Conservation (phyloP, 1,140 invertebrate genomes). For the Pseudachorutes palmiensis region DNA sequence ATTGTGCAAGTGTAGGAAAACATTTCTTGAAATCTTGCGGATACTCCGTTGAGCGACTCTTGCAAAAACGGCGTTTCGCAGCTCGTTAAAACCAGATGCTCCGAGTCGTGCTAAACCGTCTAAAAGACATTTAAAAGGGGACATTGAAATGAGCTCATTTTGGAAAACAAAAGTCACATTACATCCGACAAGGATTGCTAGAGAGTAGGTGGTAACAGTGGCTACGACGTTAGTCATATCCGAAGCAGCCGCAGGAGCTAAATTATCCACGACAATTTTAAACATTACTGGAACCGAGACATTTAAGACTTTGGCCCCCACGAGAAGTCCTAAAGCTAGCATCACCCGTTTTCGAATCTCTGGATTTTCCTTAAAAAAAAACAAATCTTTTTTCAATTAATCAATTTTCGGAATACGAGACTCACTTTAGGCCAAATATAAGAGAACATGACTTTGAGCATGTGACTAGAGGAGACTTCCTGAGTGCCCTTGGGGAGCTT, state of each 20-base stretch:
- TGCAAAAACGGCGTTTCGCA: conserved; percentile 96
- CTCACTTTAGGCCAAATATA: conserved; percentile 92
- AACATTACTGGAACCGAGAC: conserved; percentile 95
- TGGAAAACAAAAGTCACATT: too few species aligned
- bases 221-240: conserved; percentile 46
- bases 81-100: conserved; percentile 86
- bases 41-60: conserved; percentile 97
- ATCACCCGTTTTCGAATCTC: conserved; percentile 72
- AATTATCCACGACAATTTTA: conserved; percentile 82
- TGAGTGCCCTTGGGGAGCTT: conserved; percentile 42
- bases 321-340: conserved; percentile 67
- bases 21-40: conserved; percentile 83
- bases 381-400: not conserved
- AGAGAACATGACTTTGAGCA: conserved; percentile 75
- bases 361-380: conserved; percentile 58
- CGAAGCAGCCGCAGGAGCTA: conserved; percentile 66
- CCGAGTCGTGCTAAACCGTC: conserved; percentile 87
- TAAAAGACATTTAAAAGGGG: conserved; percentile 43
- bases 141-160: too few species aligned
- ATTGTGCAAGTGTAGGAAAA: conserved; percentile 94
- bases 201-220: conserved; percentile 61
- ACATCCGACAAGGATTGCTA: conserved; percentile 84
- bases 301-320: conserved; percentile 78
- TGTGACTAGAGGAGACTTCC: conserved; percentile 62
- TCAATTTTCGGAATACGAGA: conserved; percentile 1